A percentile compares a stretch with the other conserved stretches of the same genome.
Evolutionary conservation across 2,113 vertebrate species (phyloP).

Genomic region (Anguilla japonica): DNA sequence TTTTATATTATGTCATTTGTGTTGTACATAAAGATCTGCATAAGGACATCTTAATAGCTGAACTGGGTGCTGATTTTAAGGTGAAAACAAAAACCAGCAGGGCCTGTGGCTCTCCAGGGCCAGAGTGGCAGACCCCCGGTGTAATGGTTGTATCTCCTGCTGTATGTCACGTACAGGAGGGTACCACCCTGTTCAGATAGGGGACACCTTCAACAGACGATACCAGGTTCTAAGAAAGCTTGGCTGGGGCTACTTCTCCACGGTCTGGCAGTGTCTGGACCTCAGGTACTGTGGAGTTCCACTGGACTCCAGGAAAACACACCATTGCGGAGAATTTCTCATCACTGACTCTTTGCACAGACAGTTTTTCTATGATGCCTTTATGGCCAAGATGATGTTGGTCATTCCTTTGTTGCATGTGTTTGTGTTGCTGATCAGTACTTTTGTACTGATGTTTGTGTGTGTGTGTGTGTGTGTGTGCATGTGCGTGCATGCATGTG

Average conservation of each 20-base stretch:
- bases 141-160: not conserved
- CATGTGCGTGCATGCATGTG: conserved; percentile 1
- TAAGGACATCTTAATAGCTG: no score
- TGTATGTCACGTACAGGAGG: conserved; percentile 61
- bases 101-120: no score
- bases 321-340: not conserved
- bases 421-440: not conserved
- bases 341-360: not conserved
- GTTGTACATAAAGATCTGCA: no score
- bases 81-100: no score
- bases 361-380: no score
- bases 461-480: conserved; percentile 25
- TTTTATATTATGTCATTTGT: no score
- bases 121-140: not conserved
- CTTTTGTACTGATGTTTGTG: not conserved
- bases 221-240: conserved; percentile 76
- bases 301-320: not conserved
- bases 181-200: conserved; percentile 66
- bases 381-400: no score
- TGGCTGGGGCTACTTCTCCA: conserved; percentile 78
- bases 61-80: no score
- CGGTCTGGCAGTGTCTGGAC: conserved; percentile 83
- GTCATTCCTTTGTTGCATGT: no score
- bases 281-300: conserved; percentile 55
- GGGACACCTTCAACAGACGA: conserved; percentile 71